phyloP scores from a whole-genome alignment of 2,113 vertebrate species.

The Boulengeromyrus knoepffleri region DNA sequence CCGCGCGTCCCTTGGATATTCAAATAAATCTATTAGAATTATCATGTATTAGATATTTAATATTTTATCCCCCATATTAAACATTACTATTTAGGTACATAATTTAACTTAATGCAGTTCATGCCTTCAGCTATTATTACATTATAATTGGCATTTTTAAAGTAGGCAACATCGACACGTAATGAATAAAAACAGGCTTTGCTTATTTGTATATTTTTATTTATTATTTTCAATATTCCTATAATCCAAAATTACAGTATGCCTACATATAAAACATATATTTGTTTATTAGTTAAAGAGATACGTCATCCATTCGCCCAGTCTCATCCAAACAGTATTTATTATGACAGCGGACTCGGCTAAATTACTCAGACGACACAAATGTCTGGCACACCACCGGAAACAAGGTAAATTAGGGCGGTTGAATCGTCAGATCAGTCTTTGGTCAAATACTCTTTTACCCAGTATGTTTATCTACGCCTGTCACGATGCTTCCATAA shows the following conservation, averaged over 20 bases:
- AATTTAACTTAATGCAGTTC: not conserved
- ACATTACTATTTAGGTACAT: not conserved
- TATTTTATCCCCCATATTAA: not conserved
- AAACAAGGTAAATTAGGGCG: not conserved
- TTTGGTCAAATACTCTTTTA: not conserved
- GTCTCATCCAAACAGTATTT: constrained; percentile 26
- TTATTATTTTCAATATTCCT: constrained; percentile 41
- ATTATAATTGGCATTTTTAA: not conserved
- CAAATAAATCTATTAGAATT: not conserved
- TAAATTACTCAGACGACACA: not conserved
- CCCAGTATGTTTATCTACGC: not conserved
- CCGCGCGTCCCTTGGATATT: not conserved
- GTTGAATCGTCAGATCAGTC: not conserved
- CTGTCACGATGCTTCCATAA: not conserved
- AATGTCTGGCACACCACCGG: not conserved
- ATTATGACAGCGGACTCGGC: not conserved
- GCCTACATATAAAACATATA: constrained; percentile 54
- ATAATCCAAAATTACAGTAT: constrained; percentile 49
- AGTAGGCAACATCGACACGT: not conserved
- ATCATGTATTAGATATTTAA: not conserved
- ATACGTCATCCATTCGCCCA: constrained; percentile 25
- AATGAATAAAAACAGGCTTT: not conserved
- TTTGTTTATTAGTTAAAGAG: constrained; percentile 34
- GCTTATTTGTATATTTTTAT: constrained; percentile 19
- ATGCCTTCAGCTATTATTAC: not conserved